Conservation (phyloP, 2,888 invertebrate species). For the Drosophila nr. medialis region DNA sequence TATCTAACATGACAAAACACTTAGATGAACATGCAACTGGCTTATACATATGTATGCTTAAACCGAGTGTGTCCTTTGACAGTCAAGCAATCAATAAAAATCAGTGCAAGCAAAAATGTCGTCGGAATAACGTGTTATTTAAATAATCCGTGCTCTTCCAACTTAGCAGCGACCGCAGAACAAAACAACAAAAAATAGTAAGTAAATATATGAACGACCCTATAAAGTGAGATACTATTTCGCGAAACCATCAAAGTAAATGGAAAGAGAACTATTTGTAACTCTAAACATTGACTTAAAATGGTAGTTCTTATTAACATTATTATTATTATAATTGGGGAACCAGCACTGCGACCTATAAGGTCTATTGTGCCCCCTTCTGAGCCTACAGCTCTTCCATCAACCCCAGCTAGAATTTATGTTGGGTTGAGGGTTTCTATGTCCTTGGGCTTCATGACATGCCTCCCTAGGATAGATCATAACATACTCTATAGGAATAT, state of each 20-base stretch:
- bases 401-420: too few species aligned
- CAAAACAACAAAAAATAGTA: not conserved
- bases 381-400: too few species aligned
- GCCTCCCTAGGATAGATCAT: too few species aligned
- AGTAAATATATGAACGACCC: not conserved
- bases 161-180: not conserved
- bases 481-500: not conserved
- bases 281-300: too few species aligned
- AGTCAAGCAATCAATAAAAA: slow-evolving; percentile 2
- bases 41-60: not conserved
- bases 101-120: not conserved
- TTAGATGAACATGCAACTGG: slow-evolving; percentile 43
- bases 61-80: not conserved
- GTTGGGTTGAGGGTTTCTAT: too few species aligned
- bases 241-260: too few species aligned
- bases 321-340: too few species aligned
- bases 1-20: slow-evolving; percentile 55
- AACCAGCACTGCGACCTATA: too few species aligned
- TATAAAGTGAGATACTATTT: not conserved
- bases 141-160: not conserved
- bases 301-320: too few species aligned
- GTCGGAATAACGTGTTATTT: not conserved
- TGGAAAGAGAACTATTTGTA: too few species aligned
- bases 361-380: too few species aligned
- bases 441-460: too few species aligned